Percentiles rank a stretch among this genome's conserved stretches.
phyloP scores from a whole-genome alignment of 2,113 vertebrate species.

The Dromaius novaehollandiae region DNA sequence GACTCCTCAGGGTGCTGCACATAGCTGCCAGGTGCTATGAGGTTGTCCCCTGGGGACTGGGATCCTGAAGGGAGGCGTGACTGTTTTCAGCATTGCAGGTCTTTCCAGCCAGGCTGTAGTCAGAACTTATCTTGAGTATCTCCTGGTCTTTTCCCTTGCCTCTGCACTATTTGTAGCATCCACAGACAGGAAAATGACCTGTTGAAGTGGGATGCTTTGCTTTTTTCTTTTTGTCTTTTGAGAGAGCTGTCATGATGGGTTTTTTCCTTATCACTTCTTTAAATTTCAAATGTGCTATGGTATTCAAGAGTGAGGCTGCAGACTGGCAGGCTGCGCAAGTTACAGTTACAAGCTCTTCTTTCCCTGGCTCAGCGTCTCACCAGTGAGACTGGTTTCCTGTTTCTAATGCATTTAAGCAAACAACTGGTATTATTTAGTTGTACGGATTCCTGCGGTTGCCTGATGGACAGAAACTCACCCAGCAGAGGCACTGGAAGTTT shows the following conservation, averaged over 20 bases:
- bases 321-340: background rate
- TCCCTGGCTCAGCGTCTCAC: background rate
- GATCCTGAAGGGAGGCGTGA: background rate
- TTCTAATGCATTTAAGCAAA: background rate
- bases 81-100: background rate
- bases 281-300: background rate
- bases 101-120: background rate
- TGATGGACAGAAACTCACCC: background rate
- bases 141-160: background rate
- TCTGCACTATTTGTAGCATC: conserved; percentile 16
- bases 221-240: background rate
- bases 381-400: background rate
- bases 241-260: background rate
- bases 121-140: background rate
- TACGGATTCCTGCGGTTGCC: background rate
- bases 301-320: background rate
- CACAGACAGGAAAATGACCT: background rate
- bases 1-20: background rate
- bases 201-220: background rate
- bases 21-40: background rate
- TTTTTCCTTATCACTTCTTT: background rate
- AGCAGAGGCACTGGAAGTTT: background rate
- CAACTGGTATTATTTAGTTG: background rate
- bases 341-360: background rate
- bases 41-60: background rate